Evolutionary conservation across 2,888 invertebrate species (phyloP).

Genomic region (Metellina segmentata): DNA sequence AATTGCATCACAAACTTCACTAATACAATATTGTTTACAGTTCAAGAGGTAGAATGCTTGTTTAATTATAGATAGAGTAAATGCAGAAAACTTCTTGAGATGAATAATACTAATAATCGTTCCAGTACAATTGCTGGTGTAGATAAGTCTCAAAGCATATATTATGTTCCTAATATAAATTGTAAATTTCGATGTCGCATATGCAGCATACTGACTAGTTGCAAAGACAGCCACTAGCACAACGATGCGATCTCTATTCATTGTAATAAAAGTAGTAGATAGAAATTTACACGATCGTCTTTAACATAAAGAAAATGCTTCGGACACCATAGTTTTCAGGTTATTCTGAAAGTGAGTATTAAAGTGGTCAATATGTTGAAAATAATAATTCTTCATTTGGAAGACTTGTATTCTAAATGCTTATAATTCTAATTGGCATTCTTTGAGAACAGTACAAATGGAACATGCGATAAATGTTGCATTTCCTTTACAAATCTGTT

Average conservation of each 20-base stretch:
- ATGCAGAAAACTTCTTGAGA: conserved; percentile 57
- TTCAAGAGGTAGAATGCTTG: conserved; percentile 35
- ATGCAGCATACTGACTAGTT: conserved; percentile 69
- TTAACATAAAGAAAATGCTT: background rate
- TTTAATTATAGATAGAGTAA: conserved; percentile 26
- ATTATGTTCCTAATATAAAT: conserved; percentile 25
- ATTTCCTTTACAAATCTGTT: too few relatives aligned
- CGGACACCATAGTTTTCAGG: background rate
- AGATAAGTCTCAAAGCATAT: conserved; percentile 29
- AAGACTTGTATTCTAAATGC: too few relatives aligned
- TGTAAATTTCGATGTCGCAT: conserved; percentile 42
- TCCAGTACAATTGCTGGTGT: conserved; percentile 60
- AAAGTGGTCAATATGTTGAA: too few relatives aligned
- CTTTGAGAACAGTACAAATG: too few relatives aligned
- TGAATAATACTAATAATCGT: conserved; percentile 52
- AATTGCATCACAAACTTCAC: conserved; percentile 18
- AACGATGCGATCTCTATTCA: conserved; percentile 69
- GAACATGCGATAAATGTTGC: too few relatives aligned
- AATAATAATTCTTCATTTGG: too few relatives aligned
- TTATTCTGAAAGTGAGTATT: too few relatives aligned
- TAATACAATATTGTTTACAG: conserved; percentile 20
- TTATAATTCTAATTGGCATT: too few relatives aligned
- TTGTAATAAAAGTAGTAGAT: background rate
- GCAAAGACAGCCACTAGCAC: conserved; percentile 62
- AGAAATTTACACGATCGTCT: background rate